Percentiles rank a stretch among this genome's conserved stretches.
These are phyloP conservation scores for Napeogenes sylphis DNA, from an alignment of 2,888 invertebrate genomes.

Conservation along the genomic window DNA sequence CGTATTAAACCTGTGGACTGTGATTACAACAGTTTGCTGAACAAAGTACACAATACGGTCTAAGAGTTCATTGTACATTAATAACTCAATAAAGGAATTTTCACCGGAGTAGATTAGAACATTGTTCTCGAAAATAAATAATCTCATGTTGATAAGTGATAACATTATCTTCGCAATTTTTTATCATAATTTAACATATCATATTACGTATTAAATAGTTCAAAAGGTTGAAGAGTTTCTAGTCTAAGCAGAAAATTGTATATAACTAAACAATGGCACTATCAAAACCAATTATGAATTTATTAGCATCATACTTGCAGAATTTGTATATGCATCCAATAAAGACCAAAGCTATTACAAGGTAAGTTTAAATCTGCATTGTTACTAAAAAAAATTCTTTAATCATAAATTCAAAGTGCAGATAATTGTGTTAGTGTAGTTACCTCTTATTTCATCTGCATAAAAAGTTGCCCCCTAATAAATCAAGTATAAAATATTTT, in stretches of 20 bases:
- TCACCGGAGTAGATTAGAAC: not conserved
- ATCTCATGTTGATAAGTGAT: constrained; percentile 20
- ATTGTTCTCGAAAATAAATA: constrained; percentile 6
- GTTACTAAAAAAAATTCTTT: constrained; percentile 7
- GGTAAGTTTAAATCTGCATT: constrained; percentile 71
- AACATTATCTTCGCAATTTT: constrained; percentile 22
- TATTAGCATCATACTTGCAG: constrained; percentile 84
- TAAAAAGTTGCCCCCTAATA: too few relatives aligned
- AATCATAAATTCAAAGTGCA: too few relatives aligned
- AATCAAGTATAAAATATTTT: too few relatives aligned
- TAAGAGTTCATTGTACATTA: not conserved
- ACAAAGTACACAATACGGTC: too few relatives aligned
- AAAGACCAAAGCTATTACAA: constrained; percentile 87
- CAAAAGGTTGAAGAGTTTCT: not conserved
- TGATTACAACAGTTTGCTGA: too few relatives aligned
- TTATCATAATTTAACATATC: not conserved
- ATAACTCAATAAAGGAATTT: not conserved
- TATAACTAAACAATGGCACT: constrained; percentile 76
- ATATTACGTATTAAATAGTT: constrained; percentile 3
- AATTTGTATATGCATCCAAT: constrained; percentile 86
- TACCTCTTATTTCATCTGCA: too few relatives aligned
- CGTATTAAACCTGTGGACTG: too few relatives aligned
- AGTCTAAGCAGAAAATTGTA: constrained; percentile 2
- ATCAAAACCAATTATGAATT: constrained; percentile 84
- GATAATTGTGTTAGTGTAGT: too few relatives aligned